Evolutionary conservation across 2,797 vertebrate genomes (phyloP).

Genomic region (Amblyopsis hoosieri): DNA sequence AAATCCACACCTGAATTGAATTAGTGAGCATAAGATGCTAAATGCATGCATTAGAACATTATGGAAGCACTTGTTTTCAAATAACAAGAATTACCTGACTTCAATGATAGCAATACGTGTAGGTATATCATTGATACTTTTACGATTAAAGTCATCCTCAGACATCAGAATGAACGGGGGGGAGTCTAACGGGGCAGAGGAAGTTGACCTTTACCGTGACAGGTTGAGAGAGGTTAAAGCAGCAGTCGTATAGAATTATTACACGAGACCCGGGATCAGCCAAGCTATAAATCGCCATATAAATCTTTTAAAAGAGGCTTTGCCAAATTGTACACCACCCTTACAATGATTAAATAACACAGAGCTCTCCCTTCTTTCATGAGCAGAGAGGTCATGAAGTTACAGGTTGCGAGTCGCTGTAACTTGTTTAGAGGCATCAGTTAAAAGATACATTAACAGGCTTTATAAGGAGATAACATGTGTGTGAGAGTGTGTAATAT

Average conservation of each 20-base stretch:
- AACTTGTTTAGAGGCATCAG: constrained; percentile 46
- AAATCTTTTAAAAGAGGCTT: constrained; percentile 41
- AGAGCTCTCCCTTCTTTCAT: constrained; percentile 4
- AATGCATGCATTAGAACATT: too few relatives aligned
- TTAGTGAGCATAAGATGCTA: too few relatives aligned
- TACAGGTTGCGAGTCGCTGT: constrained; percentile 9
- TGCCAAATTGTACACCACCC: constrained; percentile 31
- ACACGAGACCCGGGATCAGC: constrained; percentile 37
- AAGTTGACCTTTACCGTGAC: constrained; percentile 15
- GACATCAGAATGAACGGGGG: neutral
- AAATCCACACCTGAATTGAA: too few relatives aligned
- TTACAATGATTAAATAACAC: constrained; percentile 34
- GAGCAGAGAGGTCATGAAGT: constrained; percentile 23
- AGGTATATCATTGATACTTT: too few relatives aligned
- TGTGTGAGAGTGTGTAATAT: constrained; percentile 39
- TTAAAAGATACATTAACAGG: constrained; percentile 29
- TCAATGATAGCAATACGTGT: too few relatives aligned
- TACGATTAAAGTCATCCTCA: neutral
- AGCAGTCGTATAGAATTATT: constrained; percentile 38
- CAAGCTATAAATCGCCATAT: constrained; percentile 33
- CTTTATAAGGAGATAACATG: constrained; percentile 44
- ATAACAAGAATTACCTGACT: too few relatives aligned
- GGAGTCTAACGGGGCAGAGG: neutral
- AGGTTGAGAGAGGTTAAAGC: constrained; percentile 31
- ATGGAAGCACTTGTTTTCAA: too few relatives aligned